Base-by-base conservation (phyloP, 1,140 invertebrate genomes). In the Drosophila erecta region DNA sequence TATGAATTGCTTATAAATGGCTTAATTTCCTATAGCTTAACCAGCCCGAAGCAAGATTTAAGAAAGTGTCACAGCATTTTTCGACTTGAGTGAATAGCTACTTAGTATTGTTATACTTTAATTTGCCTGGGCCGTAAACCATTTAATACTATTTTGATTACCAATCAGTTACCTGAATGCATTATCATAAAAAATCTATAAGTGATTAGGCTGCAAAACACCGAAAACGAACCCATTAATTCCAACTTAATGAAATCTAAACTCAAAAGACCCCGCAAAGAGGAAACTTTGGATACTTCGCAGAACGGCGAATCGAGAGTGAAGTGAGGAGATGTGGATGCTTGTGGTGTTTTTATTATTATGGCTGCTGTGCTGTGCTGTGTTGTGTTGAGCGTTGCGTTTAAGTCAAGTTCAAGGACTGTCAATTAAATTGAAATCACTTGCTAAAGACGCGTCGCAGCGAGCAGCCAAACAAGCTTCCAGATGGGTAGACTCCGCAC, bases 371-470 rank as follows among this genome's bases (percentile, higher is more conserved):
- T 30, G 30, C 30, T 30, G 30, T 61, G 76, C 1, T 79, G 61
- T 61, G 30, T 78, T 75, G 65, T 69, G 76, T 76, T 84, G 40
- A 83, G 81, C 66, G 77, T 81, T 83, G 81, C 81, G 80, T 81
- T 86, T 79, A 90, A 90, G 89, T 90, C 89, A 90, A 90, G 89
- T 90, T 90, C 89, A 90, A 90, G 89, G 89, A 90, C 89, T 90
- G 89, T 85, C 89, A 90, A 90, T 91, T 90, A 91, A 90, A 91
- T 90, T 91, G 84, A 90, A 90, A 87, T 89, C 84, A 87, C 84
- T 87, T 87, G 84, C 84, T 84, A 73, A 89, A 89, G 76, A 83
- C 70, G 81, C 81, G 75, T 67, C 66, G 81, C 57, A n/a, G 64
- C 53, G 33, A 53, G n/a, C 24, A 35, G 61, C 66, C 76, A 81